Base-by-base conservation (phyloP, 2,797 vertebrate genomes). In the Sebastes oblongus region DNA sequence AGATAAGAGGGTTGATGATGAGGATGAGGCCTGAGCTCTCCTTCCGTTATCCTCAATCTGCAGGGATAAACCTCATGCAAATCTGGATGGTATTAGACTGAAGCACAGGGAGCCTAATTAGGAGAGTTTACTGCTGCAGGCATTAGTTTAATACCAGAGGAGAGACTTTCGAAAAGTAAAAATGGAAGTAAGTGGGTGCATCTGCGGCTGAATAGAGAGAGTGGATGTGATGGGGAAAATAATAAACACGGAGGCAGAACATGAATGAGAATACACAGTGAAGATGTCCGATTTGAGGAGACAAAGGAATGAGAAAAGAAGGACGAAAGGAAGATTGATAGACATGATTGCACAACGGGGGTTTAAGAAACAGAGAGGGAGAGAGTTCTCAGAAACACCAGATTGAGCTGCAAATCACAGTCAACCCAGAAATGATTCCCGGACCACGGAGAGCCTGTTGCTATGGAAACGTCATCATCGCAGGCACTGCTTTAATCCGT, bases 401-500 rank as follows among this genome's bases (percentile, higher is more conserved):
- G 88, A 93, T 91, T 92, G 87, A 94, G 92, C 91, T 86, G 89
- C 91, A 94, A 94, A 93, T 93, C 92, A 92, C 86, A 91, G 93
- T 90, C 91, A 93, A 91, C 92, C 91, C 93, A 94, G 91, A 93
- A 93, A 94, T 89, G 89, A 92, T 90, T 93, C 89, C 86, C 52
- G 72, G 90, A 90, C 91, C 88, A 78, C 66, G 4, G 89, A 94
- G 90, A 92, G 94, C 92, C 92, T 94, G 96, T 96, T 96, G 94
- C 96, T 92, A 96, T 96, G 94, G 95, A 88, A 96, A 96, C 95
- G 78, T 94, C 94, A 95, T 95, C 90, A 94, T 94, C 20, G 90
- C 86, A 91, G 88, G 84, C 91, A 89, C 90, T 86, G 89, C 93
- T 95, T 94, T 95, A 95, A 96, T 96, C 94, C 86, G 78, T 88